Evolutionary conservation across 2,888 invertebrate species (phyloP), one percentile per base, ranked within the genome.

Genomic region (Epistrophe eligans): DNA sequence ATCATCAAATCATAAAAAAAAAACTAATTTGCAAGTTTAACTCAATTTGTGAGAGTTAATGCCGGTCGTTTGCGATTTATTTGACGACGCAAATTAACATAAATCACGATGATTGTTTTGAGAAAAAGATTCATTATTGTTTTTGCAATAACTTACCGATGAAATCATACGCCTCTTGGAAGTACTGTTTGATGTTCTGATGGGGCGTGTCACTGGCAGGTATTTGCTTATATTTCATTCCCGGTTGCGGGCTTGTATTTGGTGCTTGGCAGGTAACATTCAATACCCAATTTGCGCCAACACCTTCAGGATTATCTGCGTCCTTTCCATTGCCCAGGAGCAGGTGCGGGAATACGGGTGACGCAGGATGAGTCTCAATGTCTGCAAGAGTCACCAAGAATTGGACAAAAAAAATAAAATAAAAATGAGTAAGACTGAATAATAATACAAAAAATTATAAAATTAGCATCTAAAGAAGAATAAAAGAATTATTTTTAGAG

Each of bases 151-250:
- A 92, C 95, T 95, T 93, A 97, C 97, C 97, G 90, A 97, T 97
- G 93, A 97, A 97, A 91, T 96, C 95, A 92, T 96, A 96, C 90
- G 97, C 96, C 92, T 97, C 96, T 91, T 97, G 96, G 94, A 97
- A 97, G 94, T 97, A 97, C 94, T 97, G 97, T 91, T 96, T 96
- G 84, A 97, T 95, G 94, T 97, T 97, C 92, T 97, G 97, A 91
- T 96, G 96, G 67, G 96, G 96, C 88, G 96, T 96, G 94, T 97
- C 97, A 85, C 95, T 95, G 89, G 97, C 97, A 79, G 97, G 97
- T 92, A 97, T 95, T 91, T 96, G 95, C 93, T 96, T 95, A 93
- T 96, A 96, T 90, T 93, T 93, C 92, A 96, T 95, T 93, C 95
- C 95, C 92, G 95, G 95, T 84, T 95, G 95, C 88, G 89, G 90